These are phyloP conservation scores for Sebastiscus albofasciatus DNA, from an alignment of 2,797 vertebrate genomes.

Conservation along the genomic window DNA sequence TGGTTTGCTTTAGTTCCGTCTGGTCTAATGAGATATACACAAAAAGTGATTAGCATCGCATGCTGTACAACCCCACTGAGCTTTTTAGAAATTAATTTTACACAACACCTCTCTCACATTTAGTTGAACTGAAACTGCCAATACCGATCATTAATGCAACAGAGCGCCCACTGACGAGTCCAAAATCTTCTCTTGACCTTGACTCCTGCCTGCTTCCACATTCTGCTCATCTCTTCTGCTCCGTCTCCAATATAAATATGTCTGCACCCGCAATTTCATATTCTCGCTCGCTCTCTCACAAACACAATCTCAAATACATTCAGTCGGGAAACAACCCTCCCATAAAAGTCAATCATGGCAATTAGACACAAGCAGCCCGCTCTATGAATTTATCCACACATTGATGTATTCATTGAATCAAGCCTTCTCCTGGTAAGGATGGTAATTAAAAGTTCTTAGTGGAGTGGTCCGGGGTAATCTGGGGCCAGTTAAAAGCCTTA, in stretches of 20 bases:
- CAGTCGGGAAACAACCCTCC: conserved; percentile 2
- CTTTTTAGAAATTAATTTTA: conserved; percentile 50
- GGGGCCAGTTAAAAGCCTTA: conserved; percentile 72
- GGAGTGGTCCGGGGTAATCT: conserved; percentile 68
- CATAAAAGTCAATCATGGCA: conserved; percentile 49
- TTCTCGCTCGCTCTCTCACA: not conserved
- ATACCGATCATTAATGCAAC: conserved; percentile 8
- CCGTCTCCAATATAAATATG: not conserved
- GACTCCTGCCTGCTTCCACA: not conserved
- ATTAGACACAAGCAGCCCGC: conserved; percentile 46
- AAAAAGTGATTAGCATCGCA: conserved; percentile 66
- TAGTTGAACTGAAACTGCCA: conserved; percentile 20
- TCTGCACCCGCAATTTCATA: not conserved
- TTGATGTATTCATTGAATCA: conserved; percentile 64
- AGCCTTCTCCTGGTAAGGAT: conserved; percentile 45
- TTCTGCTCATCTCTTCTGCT: not conserved
- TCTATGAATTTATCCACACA: conserved; percentile 63
- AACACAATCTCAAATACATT: conserved; percentile 28
- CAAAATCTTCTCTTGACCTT: conserved; percentile 2
- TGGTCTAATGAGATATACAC: conserved; percentile 71
- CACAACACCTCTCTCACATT: conserved; percentile 35
- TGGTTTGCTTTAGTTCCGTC: conserved; percentile 68
- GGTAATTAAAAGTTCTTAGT: conserved; percentile 75
- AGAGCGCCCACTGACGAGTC: not conserved
- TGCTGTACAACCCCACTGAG: conserved; percentile 48